Conservation (phyloP, 2,113 vertebrate genomes). For the Malurus alboscapulatus region DNA sequence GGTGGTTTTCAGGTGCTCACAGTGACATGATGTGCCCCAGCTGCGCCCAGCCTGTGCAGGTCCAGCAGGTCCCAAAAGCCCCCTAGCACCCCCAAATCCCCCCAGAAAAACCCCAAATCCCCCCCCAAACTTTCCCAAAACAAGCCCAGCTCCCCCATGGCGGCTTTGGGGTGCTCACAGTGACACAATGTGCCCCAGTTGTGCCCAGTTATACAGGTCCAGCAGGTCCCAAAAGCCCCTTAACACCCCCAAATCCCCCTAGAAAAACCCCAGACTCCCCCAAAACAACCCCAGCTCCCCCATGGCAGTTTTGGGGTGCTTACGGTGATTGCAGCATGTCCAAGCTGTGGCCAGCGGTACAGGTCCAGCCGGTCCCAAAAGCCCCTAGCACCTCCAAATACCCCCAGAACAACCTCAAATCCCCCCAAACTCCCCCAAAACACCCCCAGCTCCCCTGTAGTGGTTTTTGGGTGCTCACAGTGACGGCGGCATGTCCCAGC, state of each 20-base stretch:
- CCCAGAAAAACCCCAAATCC: too few relatives aligned
- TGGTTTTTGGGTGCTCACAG: slow-evolving; percentile 65
- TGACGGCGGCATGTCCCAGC: slow-evolving; percentile 84
- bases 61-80: not conserved
- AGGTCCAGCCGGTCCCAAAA: slow-evolving; percentile 76
- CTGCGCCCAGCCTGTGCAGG: not conserved
- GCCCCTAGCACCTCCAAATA: too few relatives aligned
- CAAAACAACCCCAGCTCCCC: too few relatives aligned
- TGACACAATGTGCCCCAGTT: slow-evolving; percentile 48
- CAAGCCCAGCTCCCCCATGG: too few relatives aligned
- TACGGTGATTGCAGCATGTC: slow-evolving; percentile 85
- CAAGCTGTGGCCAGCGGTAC: slow-evolving; percentile 90
- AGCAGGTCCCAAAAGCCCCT: not conserved
- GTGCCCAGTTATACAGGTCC: not conserved
- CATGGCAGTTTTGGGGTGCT: not conserved
- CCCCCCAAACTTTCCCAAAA: too few relatives aligned
- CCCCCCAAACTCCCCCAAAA: too few relatives aligned
- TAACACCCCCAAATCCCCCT: too few relatives aligned
- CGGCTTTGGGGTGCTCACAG: slow-evolving; percentile 65
- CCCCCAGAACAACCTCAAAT: too few relatives aligned
- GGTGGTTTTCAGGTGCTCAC: not conserved
- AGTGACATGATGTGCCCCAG: not conserved
- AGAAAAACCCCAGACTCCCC: too few relatives aligned
- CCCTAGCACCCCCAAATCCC: too few relatives aligned
- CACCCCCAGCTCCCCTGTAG: too few relatives aligned